Base-by-base conservation (phyloP, 2,888 invertebrate genomes). In the Leucania comma region DNA sequence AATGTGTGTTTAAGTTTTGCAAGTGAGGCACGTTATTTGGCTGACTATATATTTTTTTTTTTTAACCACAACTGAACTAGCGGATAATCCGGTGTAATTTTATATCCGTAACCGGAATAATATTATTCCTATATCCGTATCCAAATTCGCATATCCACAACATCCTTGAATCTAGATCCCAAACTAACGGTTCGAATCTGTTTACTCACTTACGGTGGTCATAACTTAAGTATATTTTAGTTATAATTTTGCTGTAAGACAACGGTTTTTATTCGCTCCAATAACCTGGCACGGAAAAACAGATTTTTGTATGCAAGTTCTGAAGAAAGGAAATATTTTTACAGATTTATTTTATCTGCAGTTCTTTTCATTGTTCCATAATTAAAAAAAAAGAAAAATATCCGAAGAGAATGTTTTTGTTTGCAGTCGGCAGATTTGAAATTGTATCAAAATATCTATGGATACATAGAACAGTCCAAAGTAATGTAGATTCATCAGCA, bases 401-500 rank as follows among this genome's bases (percentile, higher is more conserved):
- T 20, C 2, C 5, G 12, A 6, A 5, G 5, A 22, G 14, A 14
- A 24, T 1, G 5, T 26, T 10, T 26, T 26, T 26, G 0, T 51
- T 24, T 51, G 1, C 4, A 24, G 24, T 24, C n/a, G 1, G 42
- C 42, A 42, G 17, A 20, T 35, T 8, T 35, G 5, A 35, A 35
- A 35, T 35, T 9, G 46, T 17, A 17, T 46, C 10, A 22, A 22
- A 50, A 22, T 22, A n/a, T n/a, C 48, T n/a, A 10, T 10, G 3
- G 10, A 10, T 3, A 22, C 14, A 42, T 42, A 42, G 17, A 17
- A 42, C 42, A 42, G 42, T 17, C 17, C 1, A 9, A 57, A 35
- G 35, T 17, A 35, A 57, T 57, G 22, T 56, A 58, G 61, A 74
- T 51, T 64, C 24, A 51, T 53, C 57, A 61, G 20, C 17, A 57